phyloP scores from a whole-genome alignment of 2,888 invertebrate genomes.

The Frankliniella intonsa region DNA sequence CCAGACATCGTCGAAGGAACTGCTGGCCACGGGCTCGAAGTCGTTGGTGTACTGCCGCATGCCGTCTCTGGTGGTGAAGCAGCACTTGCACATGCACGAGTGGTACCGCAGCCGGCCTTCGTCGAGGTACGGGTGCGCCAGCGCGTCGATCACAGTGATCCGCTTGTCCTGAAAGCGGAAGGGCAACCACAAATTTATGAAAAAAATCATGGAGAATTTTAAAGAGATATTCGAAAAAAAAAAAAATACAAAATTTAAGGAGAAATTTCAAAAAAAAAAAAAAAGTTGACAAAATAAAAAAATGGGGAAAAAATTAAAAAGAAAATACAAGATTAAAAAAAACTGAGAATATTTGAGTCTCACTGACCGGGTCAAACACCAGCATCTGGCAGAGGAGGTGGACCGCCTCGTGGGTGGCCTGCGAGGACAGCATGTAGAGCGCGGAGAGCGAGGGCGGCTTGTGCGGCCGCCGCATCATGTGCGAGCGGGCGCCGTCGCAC shows the following conservation, averaged over 20 bases:
- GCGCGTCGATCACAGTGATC: constrained; percentile 89
- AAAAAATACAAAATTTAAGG: constrained; percentile 29
- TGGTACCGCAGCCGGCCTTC: constrained; percentile 98
- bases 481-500: constrained; percentile 89
- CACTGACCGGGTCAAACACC: constrained; percentile 91
- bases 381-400: constrained; percentile 96
- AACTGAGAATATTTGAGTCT: constrained; percentile 29
- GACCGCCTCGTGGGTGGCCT: constrained; percentile 97
- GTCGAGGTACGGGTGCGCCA: constrained; percentile 95
- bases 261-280: constrained; percentile 21
- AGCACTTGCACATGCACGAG: constrained; percentile 99
- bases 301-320: constrained; percentile 26
- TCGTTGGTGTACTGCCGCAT: constrained; percentile 83
- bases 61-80: constrained; percentile 68
- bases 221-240: constrained; percentile 19
- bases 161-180: constrained; percentile 71
- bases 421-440: constrained; percentile 84
- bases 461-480: constrained; percentile 82
- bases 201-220: not conserved
- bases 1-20: constrained; percentile 93
- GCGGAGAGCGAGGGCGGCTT: constrained; percentile 84
- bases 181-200: not conserved
- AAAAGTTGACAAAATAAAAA: constrained; percentile 29
- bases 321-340: constrained; percentile 23
- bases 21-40: constrained; percentile 86